phyloP scores from a whole-genome alignment of 2,888 invertebrate genomes.

The Drosophila kambysellisi region DNA sequence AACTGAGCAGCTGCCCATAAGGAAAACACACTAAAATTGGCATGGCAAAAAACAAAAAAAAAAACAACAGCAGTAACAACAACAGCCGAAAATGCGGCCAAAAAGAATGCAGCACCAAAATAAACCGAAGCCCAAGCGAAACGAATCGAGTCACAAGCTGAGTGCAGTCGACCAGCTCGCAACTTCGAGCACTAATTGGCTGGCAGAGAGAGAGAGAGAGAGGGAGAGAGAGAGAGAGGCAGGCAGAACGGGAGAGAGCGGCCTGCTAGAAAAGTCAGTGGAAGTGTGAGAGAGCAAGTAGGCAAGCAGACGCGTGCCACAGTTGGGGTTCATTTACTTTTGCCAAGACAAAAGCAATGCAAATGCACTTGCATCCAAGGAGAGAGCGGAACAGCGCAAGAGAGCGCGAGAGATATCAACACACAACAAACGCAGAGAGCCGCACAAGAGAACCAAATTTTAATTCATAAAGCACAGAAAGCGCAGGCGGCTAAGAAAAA shows the following conservation, averaged over 20 bases:
- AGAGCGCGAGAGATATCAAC: not conserved
- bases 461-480: conserved; percentile 67
- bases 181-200: conserved; percentile 60
- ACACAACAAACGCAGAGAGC: not conserved
- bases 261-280: conserved; percentile 8
- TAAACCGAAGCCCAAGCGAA: conserved; percentile 69
- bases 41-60: conserved; percentile 51
- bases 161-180: conserved; percentile 55
- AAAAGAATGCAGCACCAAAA: conserved; percentile 77
- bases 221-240: conserved; percentile 1
- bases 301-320: conserved; percentile 33
- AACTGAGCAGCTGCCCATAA: conserved; percentile 61
- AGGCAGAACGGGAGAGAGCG: conserved; percentile 9
- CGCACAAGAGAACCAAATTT: conserved; percentile 25
- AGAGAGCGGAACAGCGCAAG: conserved; percentile 8
- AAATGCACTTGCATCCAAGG: conserved; percentile 14
- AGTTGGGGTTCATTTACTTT: conserved; percentile 69
- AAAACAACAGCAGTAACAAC: conserved; percentile 21
- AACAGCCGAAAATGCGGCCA: conserved; percentile 68
- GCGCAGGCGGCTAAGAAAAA: not conserved
- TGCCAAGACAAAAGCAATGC: conserved; percentile 38
- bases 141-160: conserved; percentile 52
- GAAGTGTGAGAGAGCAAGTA: not conserved
- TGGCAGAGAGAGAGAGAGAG: conserved; percentile 28
- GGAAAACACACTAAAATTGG: conserved; percentile 53